A percentile compares a stretch with the other conserved stretches of the same genome.
phyloP scores from a whole-genome alignment of 2,797 vertebrate genomes.

The Gallinago solitaria region DNA sequence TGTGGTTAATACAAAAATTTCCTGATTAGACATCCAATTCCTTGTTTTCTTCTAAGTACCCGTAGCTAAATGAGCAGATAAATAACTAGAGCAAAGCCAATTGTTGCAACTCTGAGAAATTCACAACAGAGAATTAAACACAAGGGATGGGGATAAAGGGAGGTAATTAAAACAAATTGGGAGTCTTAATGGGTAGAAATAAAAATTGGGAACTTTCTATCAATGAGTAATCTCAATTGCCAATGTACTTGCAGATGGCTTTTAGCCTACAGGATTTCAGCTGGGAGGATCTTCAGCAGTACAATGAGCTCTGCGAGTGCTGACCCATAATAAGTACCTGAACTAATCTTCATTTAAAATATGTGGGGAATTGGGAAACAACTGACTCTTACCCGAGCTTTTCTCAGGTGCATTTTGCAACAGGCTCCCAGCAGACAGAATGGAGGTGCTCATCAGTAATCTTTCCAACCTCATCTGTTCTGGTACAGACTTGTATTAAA shows the following conservation, averaged over 20 bases:
- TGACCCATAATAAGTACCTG: conserved; percentile 6
- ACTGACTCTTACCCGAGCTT: not conserved
- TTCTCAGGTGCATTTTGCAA: not conserved
- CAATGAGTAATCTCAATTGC: not conserved
- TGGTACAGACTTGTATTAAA: conserved; percentile 1
- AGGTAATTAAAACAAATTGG: conserved; percentile 36
- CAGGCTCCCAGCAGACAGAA: not conserved
- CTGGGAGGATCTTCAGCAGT: not conserved
- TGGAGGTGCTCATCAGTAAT: not conserved
- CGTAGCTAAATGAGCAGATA: not conserved
- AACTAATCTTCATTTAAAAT: conserved; percentile 14
- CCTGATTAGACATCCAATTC: not conserved
- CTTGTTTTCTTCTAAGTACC: not conserved
- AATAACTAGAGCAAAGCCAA: not conserved
- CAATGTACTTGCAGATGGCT: conserved; percentile 8
- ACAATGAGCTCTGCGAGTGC: not conserved
- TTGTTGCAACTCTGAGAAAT: not conserved
- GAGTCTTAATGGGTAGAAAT: conserved; percentile 1
- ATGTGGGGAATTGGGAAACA: not conserved
- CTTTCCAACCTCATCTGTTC: conserved; percentile 6
- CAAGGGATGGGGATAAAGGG: not conserved
- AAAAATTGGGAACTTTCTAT: not conserved
- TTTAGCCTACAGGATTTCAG: conserved; percentile 10
- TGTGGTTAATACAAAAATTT: not conserved
- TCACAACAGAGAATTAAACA: not conserved